Evolutionary conservation across 2,797 vertebrate genomes (phyloP).

Genomic region (Morus bassanus): DNA sequence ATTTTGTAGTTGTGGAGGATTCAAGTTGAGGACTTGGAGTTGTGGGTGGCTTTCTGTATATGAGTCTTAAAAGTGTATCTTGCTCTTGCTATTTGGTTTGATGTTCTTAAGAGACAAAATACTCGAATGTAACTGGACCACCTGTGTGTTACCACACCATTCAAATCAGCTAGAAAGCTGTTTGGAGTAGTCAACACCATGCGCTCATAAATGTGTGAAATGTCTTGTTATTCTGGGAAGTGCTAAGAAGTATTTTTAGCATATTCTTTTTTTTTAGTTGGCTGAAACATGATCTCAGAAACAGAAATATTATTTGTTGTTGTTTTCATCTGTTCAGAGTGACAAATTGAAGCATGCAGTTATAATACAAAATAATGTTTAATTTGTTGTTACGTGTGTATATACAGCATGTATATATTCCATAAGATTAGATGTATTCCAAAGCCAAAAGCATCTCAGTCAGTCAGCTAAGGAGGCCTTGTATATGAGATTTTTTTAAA

Average conservation of each 20-base stretch:
- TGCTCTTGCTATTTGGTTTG: background rate
- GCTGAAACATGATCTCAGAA: background rate
- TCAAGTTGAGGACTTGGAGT: background rate
- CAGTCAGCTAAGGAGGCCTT: background rate
- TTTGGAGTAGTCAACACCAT: conserved; percentile 46
- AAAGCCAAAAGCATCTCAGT: background rate
- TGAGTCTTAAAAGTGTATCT: background rate
- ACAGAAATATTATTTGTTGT: background rate
- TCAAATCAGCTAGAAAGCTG: conserved; percentile 35
- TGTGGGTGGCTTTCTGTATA: background rate
- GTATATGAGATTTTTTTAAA: background rate
- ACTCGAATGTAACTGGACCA: background rate
- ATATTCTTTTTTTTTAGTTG: background rate
- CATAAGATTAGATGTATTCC: background rate
- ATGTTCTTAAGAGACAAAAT: conserved; percentile 4
- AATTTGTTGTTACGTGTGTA: fast-evolving
- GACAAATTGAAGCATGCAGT: background rate
- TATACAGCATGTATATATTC: background rate
- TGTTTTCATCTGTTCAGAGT: conserved; percentile 9
- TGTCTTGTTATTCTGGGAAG: conserved; percentile 53
- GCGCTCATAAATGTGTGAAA: conserved; percentile 38
- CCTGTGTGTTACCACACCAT: conserved; percentile 21
- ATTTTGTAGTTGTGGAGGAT: background rate
- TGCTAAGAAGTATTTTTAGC: conserved; percentile 45
- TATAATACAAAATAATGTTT: background rate